Conservation (phyloP, 2,797 vertebrate species). For the Tapirus indicus region DNA sequence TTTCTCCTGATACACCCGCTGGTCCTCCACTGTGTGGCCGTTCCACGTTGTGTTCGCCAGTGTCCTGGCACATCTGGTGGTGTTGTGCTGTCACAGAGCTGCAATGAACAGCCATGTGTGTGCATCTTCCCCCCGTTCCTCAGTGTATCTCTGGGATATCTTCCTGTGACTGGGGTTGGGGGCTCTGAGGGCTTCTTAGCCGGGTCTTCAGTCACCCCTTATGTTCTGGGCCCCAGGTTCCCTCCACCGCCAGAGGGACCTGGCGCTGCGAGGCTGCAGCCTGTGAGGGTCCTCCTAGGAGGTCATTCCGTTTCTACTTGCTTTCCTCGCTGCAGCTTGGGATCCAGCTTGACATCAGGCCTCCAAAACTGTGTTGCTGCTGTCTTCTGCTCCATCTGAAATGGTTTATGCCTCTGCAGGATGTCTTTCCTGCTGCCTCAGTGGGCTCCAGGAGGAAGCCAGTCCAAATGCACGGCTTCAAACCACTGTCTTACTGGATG, state of each 20-base stretch:
- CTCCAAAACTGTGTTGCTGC: accelerated
- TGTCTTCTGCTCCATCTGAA: not conserved
- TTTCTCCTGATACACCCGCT: too few relatives aligned
- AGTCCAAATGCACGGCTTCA: not conserved
- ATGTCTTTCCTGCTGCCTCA: not conserved
- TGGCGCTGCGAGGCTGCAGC: accelerated
- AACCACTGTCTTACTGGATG: not conserved
- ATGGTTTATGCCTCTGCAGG: not conserved
- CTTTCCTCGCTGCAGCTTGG: not conserved
- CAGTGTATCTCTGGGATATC: accelerated
- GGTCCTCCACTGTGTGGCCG: too few relatives aligned
- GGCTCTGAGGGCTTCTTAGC: not conserved
- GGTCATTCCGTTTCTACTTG: not conserved
- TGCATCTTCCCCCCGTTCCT: accelerated
- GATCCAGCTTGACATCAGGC: not conserved
- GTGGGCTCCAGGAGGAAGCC: not conserved
- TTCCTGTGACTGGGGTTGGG: accelerated
- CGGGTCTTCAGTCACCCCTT: too few relatives aligned
- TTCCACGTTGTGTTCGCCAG: accelerated
- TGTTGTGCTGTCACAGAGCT: not conserved
- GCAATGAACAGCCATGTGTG: accelerated
- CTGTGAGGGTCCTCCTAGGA: accelerated
- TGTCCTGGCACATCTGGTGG: not conserved
- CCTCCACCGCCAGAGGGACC: accelerated
- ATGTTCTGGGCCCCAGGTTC: not conserved